phyloP scores from a whole-genome alignment of 2,888 invertebrate species.

The Digitonthophagus gazella region DNA sequence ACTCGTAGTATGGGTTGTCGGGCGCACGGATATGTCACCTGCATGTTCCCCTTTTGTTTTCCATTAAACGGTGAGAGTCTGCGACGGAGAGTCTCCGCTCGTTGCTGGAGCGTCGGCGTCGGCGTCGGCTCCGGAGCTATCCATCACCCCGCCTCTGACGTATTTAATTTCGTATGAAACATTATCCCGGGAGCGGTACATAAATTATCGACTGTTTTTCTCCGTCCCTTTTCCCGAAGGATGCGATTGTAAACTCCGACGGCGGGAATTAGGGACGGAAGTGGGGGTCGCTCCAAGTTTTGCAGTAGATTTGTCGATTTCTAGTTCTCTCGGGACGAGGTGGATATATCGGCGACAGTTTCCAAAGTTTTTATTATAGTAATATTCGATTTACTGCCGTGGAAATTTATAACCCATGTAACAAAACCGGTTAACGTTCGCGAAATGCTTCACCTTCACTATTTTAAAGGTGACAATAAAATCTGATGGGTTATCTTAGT shows the following conservation, averaged over 20 bases:
- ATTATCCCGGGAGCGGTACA: slow-evolving; percentile 15
- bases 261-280: slow-evolving; percentile 13
- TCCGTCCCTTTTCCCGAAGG: not conserved
- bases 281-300: slow-evolving; percentile 8
- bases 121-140: not conserved
- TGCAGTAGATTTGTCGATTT: slow-evolving; percentile 17
- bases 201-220: slow-evolving; percentile 14
- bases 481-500: too few relatives aligned
- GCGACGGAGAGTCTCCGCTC: not conserved
- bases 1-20: slow-evolving; percentile 1
- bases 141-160: slow-evolving; percentile 15
- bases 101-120: not conserved
- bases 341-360: not conserved
- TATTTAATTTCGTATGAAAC: slow-evolving; percentile 18
- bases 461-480: not conserved
- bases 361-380: slow-evolving; percentile 17
- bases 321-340: not conserved
- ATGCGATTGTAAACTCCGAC: slow-evolving; percentile 1
- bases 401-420: not conserved
- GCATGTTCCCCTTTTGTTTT: slow-evolving; percentile 16
- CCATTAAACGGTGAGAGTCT: slow-evolving; percentile 10
- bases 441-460: not conserved
- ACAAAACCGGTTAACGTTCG: not conserved
- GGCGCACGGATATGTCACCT: slow-evolving; percentile 9
- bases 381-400: slow-evolving; percentile 2